Conservation (phyloP, 2,113 vertebrate species). For the Epinephelus fuscoguttatus region DNA sequence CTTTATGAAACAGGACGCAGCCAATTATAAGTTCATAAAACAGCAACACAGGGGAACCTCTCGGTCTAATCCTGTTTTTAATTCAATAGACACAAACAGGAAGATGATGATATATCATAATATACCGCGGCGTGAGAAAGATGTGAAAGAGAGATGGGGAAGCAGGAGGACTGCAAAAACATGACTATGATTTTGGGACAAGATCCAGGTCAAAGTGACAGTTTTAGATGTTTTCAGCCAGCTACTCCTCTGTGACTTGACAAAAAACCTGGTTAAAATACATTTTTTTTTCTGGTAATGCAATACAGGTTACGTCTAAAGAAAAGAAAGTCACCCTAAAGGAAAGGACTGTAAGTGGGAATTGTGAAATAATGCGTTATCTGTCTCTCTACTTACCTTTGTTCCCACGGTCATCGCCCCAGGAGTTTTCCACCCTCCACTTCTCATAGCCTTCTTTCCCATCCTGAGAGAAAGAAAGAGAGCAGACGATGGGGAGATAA, state of each 20-base stretch:
- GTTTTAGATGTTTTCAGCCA: neutral
- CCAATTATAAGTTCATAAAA: slow-evolving; percentile 73
- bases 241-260: neutral
- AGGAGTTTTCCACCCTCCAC: slow-evolving; percentile 98
- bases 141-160: neutral
- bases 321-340: neutral
- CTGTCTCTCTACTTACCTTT: slow-evolving; percentile 88
- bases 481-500: slow-evolving; percentile 34
- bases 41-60: slow-evolving; percentile 30
- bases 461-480: slow-evolving; percentile 80
- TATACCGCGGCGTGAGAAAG: slow-evolving; percentile 13
- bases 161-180: neutral
- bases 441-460: slow-evolving; percentile 91
- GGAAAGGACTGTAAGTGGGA: neutral
- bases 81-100: slow-evolving; percentile 71
- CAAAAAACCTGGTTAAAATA: neutral
- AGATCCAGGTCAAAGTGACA: neutral
- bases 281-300: no score
- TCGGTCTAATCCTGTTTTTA: slow-evolving; percentile 61
- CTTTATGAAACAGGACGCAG: slow-evolving; percentile 57
- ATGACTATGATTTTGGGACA: neutral
- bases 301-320: no score
- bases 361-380: neutral
- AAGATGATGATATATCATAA: slow-evolving; percentile 33
- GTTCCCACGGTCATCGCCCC: slow-evolving; percentile 97